phyloP scores from a whole-genome alignment of 2,888 invertebrate species.

The Microdon myrmicae region DNA sequence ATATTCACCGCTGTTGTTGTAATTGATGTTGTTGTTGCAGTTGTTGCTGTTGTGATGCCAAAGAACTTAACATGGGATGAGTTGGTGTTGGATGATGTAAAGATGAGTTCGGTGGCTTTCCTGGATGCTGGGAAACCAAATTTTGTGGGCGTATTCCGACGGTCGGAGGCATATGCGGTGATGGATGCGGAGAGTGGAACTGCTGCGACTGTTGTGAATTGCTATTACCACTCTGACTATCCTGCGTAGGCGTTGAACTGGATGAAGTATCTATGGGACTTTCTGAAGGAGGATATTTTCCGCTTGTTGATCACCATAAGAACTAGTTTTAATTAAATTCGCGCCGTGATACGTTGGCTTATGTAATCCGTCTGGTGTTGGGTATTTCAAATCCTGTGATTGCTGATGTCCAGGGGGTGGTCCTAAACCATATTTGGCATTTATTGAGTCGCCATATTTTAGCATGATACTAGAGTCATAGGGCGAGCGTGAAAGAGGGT shows the following conservation, averaged over 20 bases:
- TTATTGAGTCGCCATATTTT: conserved; percentile 66
- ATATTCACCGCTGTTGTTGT: too few species aligned
- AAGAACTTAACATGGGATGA: conserved; percentile 35
- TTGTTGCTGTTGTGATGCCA: conserved; percentile 28
- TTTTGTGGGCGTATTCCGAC: conserved; percentile 66
- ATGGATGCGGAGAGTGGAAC: conserved; percentile 66
- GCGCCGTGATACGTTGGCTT: conserved; percentile 64
- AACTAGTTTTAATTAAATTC: conserved; percentile 65
- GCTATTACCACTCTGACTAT: conserved; percentile 67
- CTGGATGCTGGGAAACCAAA: conserved; percentile 61
- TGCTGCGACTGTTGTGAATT: conserved; percentile 61
- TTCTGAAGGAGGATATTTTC: conserved; percentile 61
- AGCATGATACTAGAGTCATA: conserved; percentile 66
- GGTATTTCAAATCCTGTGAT: conserved; percentile 66
- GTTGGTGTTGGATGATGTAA: conserved; percentile 43
- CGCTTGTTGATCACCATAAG: conserved; percentile 59
- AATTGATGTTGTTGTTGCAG: conserved; percentile 17
- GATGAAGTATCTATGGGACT: conserved; percentile 66
- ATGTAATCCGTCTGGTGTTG: conserved; percentile 58
- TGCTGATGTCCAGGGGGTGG: conserved; percentile 57
- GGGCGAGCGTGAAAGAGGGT: conserved; percentile 62
- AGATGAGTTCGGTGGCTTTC: conserved; percentile 56
- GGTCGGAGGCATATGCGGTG: conserved; percentile 65
- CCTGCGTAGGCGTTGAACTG: conserved; percentile 66
- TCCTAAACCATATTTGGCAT: conserved; percentile 59